These are phyloP conservation scores for Leptarthrus brevirostris DNA, from an alignment of 2,888 invertebrate genomes.

Conservation along the genomic window DNA sequence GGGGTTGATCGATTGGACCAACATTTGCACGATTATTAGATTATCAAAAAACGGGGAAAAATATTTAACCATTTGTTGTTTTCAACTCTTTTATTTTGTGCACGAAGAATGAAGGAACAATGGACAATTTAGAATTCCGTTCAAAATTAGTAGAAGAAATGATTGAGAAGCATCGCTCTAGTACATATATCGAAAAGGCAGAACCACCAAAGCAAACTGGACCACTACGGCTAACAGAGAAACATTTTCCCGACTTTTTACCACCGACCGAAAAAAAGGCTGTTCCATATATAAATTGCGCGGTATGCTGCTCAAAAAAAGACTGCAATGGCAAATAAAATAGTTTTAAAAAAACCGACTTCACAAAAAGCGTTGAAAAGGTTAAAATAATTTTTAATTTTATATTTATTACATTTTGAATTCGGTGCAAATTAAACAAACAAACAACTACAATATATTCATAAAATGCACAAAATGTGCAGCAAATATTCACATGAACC, in stretches of 20 bases:
- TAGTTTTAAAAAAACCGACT: no score
- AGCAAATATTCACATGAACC: no score
- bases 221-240: slow-evolving; percentile 22
- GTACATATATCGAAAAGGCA: not conserved
- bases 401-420: no score
- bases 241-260: slow-evolving; percentile 16
- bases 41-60: slow-evolving; percentile 32
- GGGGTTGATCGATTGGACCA: slow-evolving; percentile 35
- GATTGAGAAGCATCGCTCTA: slow-evolving; percentile 5
- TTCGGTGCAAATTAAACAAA: no score
- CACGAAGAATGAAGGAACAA: slow-evolving; percentile 26
- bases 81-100: slow-evolving; percentile 29
- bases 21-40: slow-evolving; percentile 28
- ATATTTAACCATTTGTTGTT: slow-evolving; percentile 14
- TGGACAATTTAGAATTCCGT: slow-evolving; percentile 8
- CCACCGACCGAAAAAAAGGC: slow-evolving; percentile 22
- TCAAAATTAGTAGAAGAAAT: slow-evolving; percentile 15
- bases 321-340: slow-evolving; percentile 16
- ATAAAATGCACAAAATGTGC: no score
- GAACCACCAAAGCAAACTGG: not conserved
- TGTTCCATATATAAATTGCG: slow-evolving; percentile 16
- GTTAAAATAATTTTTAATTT: no score
- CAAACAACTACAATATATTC: no score
- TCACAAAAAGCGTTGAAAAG: no score
- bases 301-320: slow-evolving; percentile 23